Evolutionary conservation across 2,888 invertebrate species (phyloP), one percentile per base, ranked within the genome.

Genomic region (Apotomis betuletana): DNA sequence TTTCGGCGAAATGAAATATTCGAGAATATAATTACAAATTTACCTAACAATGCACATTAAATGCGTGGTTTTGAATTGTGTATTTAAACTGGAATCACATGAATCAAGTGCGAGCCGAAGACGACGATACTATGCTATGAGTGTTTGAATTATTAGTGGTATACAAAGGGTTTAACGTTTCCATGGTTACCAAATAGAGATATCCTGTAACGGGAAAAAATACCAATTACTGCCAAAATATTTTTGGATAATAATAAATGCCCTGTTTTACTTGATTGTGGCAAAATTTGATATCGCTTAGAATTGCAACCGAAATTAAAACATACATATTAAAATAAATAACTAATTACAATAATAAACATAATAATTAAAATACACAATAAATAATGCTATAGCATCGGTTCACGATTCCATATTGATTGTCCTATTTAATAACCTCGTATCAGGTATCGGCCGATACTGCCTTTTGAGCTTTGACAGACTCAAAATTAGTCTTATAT

Each of bases 291-390:
- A 49, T 44, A 46, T 65, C n/a, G 0, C 65, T 46, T 46, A 36
- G 27, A 27, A 1, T 41, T 5, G 1, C 8, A 4, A n/a, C 63
- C 41, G 52, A 63, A 4, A 15, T 61, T 27, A 55, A 65, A 65
- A 57, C 36, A 58, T 38, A 58, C 58, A 38, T 36, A 15, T 57
- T 57, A 9, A 61, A 67, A 67, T 70, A 64, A 65, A 69, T 69
- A 65, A 54, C 58, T 58, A 51, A 51, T 63, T 54, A 54, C 1
- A 10, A n/a, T 54, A 52, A 63, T 54, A 64, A 41, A 52, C 9
- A 46, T 62, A 46, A 69, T 13, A 57, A 57, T 55, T 69, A 64
- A 12, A 65, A 54, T 54, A 57, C n/a, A 57, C 65, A 57, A 65
- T 65, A 64, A 64, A 44, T 64, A 57, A 65, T 65, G 65, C 54